These are phyloP conservation scores for Mormyrops boulengeri DNA, from an alignment of 2,797 vertebrate genomes.

Conservation along the genomic window DNA sequence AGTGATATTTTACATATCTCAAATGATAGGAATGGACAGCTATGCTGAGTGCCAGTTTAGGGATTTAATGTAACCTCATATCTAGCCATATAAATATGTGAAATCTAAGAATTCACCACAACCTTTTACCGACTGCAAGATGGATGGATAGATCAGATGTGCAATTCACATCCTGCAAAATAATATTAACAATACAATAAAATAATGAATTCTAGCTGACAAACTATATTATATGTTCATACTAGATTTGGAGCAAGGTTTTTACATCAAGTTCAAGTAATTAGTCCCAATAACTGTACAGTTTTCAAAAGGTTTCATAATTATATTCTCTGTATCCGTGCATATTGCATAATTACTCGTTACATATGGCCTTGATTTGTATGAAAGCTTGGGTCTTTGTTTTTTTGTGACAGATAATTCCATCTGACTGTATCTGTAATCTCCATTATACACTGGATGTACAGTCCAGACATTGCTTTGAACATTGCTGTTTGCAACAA, in stretches of 20 bases:
- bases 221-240: background rate
- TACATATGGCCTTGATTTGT: background rate
- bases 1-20: background rate
- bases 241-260: background rate
- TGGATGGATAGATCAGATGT: slow-evolving; percentile 1
- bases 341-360: background rate
- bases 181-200: background rate
- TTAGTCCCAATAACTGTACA: background rate
- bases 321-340: background rate
- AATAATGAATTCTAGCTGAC: slow-evolving; percentile 6
- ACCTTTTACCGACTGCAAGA: background rate
- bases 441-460: background rate
- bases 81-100: background rate
- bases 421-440: background rate
- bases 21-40: background rate
- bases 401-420: background rate
- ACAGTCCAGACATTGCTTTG: background rate
- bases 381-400: background rate
- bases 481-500: background rate
- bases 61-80: background rate
- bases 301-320: background rate
- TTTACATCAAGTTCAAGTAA: background rate
- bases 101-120: background rate
- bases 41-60: background rate
- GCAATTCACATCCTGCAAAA: slow-evolving; percentile 3